Conservation (phyloP, 2,113 vertebrate genomes). For the Vombatus ursinus region DNA sequence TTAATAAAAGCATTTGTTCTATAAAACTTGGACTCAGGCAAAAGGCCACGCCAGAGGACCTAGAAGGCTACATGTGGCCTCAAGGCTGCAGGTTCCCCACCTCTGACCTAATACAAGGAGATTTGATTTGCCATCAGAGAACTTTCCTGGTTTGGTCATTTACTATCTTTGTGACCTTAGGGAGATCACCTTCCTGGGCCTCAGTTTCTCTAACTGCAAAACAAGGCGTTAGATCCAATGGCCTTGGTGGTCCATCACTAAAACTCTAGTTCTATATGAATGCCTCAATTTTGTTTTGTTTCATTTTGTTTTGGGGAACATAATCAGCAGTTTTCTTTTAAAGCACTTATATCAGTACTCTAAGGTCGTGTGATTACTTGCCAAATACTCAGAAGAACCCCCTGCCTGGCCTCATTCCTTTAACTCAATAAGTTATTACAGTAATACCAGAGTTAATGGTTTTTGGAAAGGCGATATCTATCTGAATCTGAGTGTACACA, state of each 20-base stretch:
- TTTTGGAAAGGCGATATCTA: slow-evolving; percentile 81
- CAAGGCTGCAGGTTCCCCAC: too few species aligned
- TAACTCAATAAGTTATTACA: slow-evolving; percentile 76
- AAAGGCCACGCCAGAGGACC: too few species aligned
- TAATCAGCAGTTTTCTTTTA: slow-evolving; percentile 49
- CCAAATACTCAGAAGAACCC: slow-evolving; percentile 52
- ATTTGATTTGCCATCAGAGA: neutral
- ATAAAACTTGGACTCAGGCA: too few species aligned
- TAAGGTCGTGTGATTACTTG: slow-evolving; percentile 62
- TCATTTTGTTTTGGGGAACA: slow-evolving; percentile 64
- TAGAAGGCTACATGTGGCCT: too few species aligned
- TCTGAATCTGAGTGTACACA: slow-evolving; percentile 74
- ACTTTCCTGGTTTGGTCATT: neutral
- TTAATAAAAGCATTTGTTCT: too few species aligned
- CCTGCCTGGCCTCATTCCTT: slow-evolving; percentile 72
- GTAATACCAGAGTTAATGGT: slow-evolving; percentile 80
- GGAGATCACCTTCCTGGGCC: neutral
- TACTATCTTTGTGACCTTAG: neutral
- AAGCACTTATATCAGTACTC: neutral
- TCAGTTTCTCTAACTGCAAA: slow-evolving; percentile 51
- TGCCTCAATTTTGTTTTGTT: neutral
- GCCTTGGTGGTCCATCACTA: neutral
- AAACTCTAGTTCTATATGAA: neutral
- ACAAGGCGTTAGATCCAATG: slow-evolving; percentile 28
- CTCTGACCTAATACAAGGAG: neutral